phyloP scores from a whole-genome alignment of 2,113 vertebrate genomes.

The Mobula hypostoma region DNA sequence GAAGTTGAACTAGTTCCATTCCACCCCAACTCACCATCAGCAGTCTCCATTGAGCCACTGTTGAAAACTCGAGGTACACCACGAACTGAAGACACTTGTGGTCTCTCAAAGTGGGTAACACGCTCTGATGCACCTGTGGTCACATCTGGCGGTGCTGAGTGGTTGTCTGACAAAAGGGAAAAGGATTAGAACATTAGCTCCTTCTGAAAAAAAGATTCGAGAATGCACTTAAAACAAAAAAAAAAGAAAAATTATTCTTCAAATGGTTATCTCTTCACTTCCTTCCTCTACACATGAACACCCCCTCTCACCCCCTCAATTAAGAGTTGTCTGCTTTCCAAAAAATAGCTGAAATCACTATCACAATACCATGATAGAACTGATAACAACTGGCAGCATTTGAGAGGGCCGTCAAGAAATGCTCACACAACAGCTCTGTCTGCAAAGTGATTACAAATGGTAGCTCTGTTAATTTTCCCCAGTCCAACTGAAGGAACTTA shows the following conservation, averaged over 20 bases:
- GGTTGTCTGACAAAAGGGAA: conserved; percentile 68
- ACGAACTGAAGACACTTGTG: conserved; percentile 71
- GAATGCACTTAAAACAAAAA: not conserved
- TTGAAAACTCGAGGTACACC: conserved; percentile 66
- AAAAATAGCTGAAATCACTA: not conserved
- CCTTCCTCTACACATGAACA: no score
- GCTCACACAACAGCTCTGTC: not conserved
- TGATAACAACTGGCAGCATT: not conserved
- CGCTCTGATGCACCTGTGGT: conserved; percentile 76
- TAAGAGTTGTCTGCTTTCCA: not conserved
- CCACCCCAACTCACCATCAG: conserved; percentile 72
- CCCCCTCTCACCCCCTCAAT: not conserved
- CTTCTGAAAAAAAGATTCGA: not conserved
- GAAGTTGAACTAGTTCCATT: not conserved
- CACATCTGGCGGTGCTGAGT: conserved; percentile 83
- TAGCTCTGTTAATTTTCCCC: not conserved
- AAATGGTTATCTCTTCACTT: not conserved
- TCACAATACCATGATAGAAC: not conserved
- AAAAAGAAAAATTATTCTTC: not conserved
- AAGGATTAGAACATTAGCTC: conserved; percentile 39
- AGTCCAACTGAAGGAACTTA: not conserved
- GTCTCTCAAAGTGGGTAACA: conserved; percentile 58
- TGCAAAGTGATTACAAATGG: not conserved
- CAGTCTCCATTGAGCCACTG: conserved; percentile 76
- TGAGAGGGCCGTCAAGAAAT: not conserved